phyloP scores from a whole-genome alignment of 2,113 vertebrate genomes.

The Marcusenius ussheri region DNA sequence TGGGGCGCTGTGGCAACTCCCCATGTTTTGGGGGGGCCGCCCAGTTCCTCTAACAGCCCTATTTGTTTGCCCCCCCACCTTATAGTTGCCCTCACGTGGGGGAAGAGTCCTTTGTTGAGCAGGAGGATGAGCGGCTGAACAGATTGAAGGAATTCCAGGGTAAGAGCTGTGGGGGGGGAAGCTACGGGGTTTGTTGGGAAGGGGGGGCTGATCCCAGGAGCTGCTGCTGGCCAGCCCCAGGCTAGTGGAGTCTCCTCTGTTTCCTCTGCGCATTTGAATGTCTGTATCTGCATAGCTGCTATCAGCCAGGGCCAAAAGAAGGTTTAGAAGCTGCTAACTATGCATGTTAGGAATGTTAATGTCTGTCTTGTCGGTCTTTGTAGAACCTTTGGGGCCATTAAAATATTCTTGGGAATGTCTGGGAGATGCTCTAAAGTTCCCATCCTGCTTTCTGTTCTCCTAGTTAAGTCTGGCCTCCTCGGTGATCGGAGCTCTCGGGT shows the following conservation, averaged over 20 bases:
- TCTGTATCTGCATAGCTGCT: not conserved
- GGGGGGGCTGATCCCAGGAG: no score
- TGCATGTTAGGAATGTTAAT: not conserved
- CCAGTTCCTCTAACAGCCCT: not conserved
- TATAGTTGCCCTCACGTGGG: constrained; percentile 82
- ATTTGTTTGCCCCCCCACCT: not conserved
- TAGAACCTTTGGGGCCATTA: not conserved
- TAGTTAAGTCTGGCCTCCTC: not conserved
- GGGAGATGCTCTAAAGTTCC: not conserved
- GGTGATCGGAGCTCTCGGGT: not conserved
- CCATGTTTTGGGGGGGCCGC: not conserved
- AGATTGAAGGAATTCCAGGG: constrained; percentile 82
- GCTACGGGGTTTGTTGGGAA: no score
- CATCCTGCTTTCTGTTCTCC: not conserved
- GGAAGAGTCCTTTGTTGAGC: constrained; percentile 66
- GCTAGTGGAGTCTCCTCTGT: not conserved
- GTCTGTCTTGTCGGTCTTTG: not conserved
- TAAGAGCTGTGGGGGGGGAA: constrained; percentile 38
- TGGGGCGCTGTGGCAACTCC: not conserved
- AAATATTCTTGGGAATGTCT: not conserved
- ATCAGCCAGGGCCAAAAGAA: not conserved
- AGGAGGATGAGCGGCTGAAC: constrained; percentile 63
- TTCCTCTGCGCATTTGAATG: not conserved
- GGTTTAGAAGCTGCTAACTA: not conserved
- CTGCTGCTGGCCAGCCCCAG: not conserved